Percentiles rank a stretch among this genome's conserved stretches.
Evolutionary conservation across 2,797 vertebrate genomes (phyloP).

Genomic region (Melanotaenia boesemani): DNA sequence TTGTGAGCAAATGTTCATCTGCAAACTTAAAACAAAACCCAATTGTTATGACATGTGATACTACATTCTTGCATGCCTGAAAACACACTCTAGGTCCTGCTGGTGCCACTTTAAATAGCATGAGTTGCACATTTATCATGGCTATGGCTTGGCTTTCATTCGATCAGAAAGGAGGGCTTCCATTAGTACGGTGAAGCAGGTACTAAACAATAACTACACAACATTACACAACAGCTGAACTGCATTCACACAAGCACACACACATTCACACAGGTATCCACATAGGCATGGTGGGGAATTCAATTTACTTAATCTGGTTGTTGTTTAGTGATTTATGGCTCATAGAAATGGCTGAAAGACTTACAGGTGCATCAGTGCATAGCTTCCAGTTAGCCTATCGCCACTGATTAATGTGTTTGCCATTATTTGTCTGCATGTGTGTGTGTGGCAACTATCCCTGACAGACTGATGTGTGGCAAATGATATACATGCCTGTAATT

Average conservation of each 20-base stretch:
- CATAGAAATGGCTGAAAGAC: conserved; percentile 50
- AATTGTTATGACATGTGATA: conserved; percentile 45
- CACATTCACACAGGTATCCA: background rate
- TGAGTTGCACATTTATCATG: conserved; percentile 59
- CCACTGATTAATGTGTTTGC: conserved; percentile 67
- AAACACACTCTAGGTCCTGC: conserved; percentile 1
- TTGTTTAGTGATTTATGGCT: conserved; percentile 72
- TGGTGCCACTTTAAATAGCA: conserved; percentile 53
- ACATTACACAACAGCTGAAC: conserved; percentile 29
- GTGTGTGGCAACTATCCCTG: conserved; percentile 21
- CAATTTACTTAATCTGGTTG: conserved; percentile 73
- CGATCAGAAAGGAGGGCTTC: conserved; percentile 33
- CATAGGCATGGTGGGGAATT: conserved; percentile 52
- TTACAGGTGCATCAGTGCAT: conserved; percentile 76
- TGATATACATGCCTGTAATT: conserved; percentile 40
- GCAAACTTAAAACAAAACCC: conserved; percentile 38
- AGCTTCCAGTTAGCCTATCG: conserved; percentile 62
- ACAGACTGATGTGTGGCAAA: conserved; percentile 43
- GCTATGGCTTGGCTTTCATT: conserved; percentile 25
- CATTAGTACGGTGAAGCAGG: conserved; percentile 48
- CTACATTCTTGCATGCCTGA: conserved; percentile 6
- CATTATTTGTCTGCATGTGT: conserved; percentile 33
- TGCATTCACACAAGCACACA: conserved; percentile 10
- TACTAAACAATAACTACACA: conserved; percentile 28
- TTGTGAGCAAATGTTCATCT: conserved; percentile 46